These are phyloP conservation scores for Sussaba pulchella DNA, from an alignment of 2,888 invertebrate species.

Conservation along the genomic window DNA sequence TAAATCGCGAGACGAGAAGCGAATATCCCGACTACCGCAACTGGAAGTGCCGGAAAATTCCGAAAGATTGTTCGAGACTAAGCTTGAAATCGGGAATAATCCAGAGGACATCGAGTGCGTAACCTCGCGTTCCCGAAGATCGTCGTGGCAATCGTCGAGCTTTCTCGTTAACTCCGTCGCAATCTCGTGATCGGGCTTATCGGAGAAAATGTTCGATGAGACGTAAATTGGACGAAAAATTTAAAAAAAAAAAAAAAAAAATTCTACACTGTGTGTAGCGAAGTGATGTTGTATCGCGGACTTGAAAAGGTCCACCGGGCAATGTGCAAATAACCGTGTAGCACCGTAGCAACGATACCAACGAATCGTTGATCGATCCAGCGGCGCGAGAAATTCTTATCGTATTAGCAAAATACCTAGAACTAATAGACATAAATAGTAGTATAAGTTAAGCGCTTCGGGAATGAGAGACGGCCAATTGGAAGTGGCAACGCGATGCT, in stretches of 20 bases:
- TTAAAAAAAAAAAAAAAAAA: slow-evolving; percentile 3
- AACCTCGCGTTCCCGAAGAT: slow-evolving; percentile 33
- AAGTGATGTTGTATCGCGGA: slow-evolving; percentile 11
- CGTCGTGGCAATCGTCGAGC: slow-evolving; percentile 18
- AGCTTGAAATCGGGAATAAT: slow-evolving; percentile 48
- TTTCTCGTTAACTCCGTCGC: slow-evolving; percentile 26
- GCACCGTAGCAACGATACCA: slow-evolving; percentile 46
- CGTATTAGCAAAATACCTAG: slow-evolving; percentile 52
- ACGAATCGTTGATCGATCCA: slow-evolving; percentile 38
- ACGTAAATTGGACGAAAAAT: not conserved
- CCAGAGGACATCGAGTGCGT: slow-evolving; percentile 36
- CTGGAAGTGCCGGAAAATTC: slow-evolving; percentile 45
- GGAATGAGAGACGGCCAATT: slow-evolving; percentile 17
- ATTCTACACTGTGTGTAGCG: slow-evolving; percentile 11
- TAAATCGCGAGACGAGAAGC: slow-evolving; percentile 8
- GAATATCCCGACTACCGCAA: slow-evolving; percentile 19
- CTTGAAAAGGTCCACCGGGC: slow-evolving; percentile 63
- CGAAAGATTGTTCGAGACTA: slow-evolving; percentile 6
- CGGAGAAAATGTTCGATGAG: too few relatives aligned
- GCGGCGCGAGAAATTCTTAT: slow-evolving; percentile 50
- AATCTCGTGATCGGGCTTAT: too few relatives aligned
- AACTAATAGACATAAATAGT: slow-evolving; percentile 55
- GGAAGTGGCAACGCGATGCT: slow-evolving; percentile 21
- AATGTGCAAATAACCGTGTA: slow-evolving; percentile 66
- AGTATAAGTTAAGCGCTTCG: slow-evolving; percentile 44